Base-by-base conservation (phyloP, 1,140 invertebrate genomes). In the Halyomorpha halys region DNA sequence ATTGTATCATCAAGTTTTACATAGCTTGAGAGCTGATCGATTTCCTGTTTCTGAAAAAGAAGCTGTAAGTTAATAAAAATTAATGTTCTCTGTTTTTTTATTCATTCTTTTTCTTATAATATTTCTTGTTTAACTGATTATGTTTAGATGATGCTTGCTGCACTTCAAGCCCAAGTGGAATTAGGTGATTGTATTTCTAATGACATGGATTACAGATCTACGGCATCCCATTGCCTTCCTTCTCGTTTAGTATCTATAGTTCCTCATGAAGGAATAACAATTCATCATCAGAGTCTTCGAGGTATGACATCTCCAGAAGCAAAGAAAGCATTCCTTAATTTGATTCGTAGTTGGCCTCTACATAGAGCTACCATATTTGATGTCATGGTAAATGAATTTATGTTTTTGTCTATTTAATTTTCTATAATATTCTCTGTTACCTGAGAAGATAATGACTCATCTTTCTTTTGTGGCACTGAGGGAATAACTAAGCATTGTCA, bases 361-460 rank as follows among this genome's bases (percentile, higher is more conserved):
- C 90, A 96, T 69, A 84, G 89, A 68, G 90, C 93, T 4, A 94
- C 91, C 8, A 90, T 97, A 68, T 97, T 94, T 75, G 92, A 96
- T 74, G 94, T 97, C 25, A 91, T 92, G 82, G 86, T 89, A 75
- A 75, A 70, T 68, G 25, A 61, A 15, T 59, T 47, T 16, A 56
- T 62, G 27, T 21, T 34, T 34, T 34, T 23, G 21, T 62, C 44
- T 61, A 34, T 66, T 27, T 59, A 18, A 30, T 30, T 30, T 4
- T 30, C 8, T 30, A 30, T 30, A 4, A 30, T 30, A 30, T 30
- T 30, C 27, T 8, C 27, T 4, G 8, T 30, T 30, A 30, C 8
- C 3, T 4, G 27, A 3, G 8, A 30, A 3, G 27, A 4, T 30
- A 30, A 30, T 30, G 27, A 30, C 3, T 30, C 3, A 30, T 30